phyloP scores from a whole-genome alignment of 1,140 invertebrate species.

The Aradophagus sp. region DNA sequence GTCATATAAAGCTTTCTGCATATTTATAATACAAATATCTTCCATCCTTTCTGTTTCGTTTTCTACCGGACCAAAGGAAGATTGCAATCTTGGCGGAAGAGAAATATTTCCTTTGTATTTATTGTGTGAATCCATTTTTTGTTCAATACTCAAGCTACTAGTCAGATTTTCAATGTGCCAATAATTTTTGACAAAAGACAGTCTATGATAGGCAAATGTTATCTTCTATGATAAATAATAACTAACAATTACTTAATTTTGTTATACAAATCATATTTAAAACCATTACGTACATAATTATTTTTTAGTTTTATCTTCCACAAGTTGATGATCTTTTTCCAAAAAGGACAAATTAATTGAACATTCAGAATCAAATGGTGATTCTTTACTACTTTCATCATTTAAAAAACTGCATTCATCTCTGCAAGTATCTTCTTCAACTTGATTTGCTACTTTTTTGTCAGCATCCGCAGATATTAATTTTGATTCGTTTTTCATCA shows the following conservation, averaged over 20 bases:
- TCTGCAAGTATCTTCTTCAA: slow-evolving; percentile 5
- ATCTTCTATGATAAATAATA: too few relatives aligned
- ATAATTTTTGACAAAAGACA: slow-evolving; percentile 7
- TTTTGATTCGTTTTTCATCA: too few relatives aligned
- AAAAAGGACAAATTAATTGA: slow-evolving; percentile 14
- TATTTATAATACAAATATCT: slow-evolving; percentile 58
- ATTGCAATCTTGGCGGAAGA: slow-evolving; percentile 57
- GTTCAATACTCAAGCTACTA: slow-evolving; percentile 9
- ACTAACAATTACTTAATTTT: too few relatives aligned
- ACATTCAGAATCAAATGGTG: slow-evolving; percentile 21
- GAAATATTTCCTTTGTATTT: slow-evolving; percentile 55
- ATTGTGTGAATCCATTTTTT: slow-evolving; percentile 34
- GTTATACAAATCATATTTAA: too few relatives aligned
- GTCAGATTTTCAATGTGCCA: slow-evolving; percentile 3
- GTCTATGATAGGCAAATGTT: slow-evolving; percentile 13
- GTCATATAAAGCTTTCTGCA: slow-evolving; percentile 63
- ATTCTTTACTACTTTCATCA: slow-evolving; percentile 9
- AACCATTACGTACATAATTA: too few relatives aligned
- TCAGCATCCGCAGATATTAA: too few relatives aligned
- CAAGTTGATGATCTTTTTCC: too few relatives aligned
- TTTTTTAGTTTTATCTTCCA: too few relatives aligned
- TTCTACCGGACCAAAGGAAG: too few relatives aligned
- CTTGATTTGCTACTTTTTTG: slow-evolving; percentile 7
- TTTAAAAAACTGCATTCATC: slow-evolving; percentile 8
- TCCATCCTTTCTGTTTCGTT: slow-evolving; percentile 2